Conservation (phyloP, 2,888 invertebrate genomes). For the Drosophila melanocephala region DNA sequence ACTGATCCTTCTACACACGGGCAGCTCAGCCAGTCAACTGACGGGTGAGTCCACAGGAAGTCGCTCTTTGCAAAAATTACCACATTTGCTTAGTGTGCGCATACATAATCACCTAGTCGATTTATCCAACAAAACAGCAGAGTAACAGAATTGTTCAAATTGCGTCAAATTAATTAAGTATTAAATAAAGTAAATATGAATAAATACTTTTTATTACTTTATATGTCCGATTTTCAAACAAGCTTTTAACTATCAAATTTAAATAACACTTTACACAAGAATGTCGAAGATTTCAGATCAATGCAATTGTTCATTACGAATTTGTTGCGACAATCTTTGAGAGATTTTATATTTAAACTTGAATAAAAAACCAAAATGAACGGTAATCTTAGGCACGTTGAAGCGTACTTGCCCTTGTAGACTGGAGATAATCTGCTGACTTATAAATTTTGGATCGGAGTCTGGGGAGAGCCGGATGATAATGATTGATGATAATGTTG, state of each 20-base stretch:
- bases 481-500: too few species aligned
- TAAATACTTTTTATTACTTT: neutral
- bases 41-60: slow-evolving; percentile 70
- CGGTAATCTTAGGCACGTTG: neutral
- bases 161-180: neutral
- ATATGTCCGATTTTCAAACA: neutral
- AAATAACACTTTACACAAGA: neutral
- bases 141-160: neutral
- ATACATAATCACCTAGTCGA: neutral
- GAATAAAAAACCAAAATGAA: too few species aligned
- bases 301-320: neutral
- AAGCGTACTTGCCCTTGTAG: neutral
- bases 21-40: slow-evolving; percentile 82
- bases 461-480: neutral
- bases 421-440: neutral
- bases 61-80: neutral
- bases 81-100: neutral
- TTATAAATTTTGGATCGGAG: neutral
- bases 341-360: neutral
- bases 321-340: neutral
- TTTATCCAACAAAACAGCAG: neutral
- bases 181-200: neutral
- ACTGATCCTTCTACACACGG: slow-evolving; percentile 87
- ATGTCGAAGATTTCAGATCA: neutral
- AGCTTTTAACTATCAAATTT: neutral